Evolutionary conservation across 2,797 vertebrate genomes (phyloP), one percentile per base, ranked within the genome.

Genomic region (Mycteria americana): DNA sequence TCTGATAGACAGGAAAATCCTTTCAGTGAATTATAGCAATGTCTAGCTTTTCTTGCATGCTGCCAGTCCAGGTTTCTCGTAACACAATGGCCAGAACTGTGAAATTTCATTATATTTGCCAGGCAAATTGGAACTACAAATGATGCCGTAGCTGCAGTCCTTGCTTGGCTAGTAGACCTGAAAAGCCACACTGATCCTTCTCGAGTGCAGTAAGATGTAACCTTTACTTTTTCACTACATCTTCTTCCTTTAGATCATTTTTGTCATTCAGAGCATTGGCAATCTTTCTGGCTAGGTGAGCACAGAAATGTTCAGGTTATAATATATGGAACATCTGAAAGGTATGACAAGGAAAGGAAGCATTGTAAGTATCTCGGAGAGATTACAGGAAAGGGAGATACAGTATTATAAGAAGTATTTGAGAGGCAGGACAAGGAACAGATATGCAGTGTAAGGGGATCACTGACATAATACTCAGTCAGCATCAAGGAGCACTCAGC

Each of bases 1-100:
- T 86, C 85, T 94, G 96, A 96, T 59, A 94, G 96, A 95, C 93
- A 95, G 80, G 93, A 92, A 97, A 96, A 97, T 96, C 92, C 92
- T 96, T 97, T 92, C 90, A 69, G 87, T 64, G 92, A 92, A 89
- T 95, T 93, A 65, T 94, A 92, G 79, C 75, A 89, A 85, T 50
- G 75, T 56, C 94, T 96, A 35, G 80, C 60, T 93, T 93, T 94
- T 89, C 93, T 88, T 64, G 33, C 68, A 48, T 7, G 57, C 93
- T 96, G 95, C 94, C 85, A 96, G 59, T 46, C 50, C 88, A 84
- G 37, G 75, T 87, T 97, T 96, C 75, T 64, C 59, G 80, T 46
- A 94, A 43, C 83, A 97, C 93, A 92, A 96, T 88, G 78, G 85
- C 76, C 91, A 95, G 43, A 96, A 93, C 88, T 94, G 89, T 88